Conservation (phyloP, 1,140 invertebrate species). For the Rhyacophila brunnea region DNA sequence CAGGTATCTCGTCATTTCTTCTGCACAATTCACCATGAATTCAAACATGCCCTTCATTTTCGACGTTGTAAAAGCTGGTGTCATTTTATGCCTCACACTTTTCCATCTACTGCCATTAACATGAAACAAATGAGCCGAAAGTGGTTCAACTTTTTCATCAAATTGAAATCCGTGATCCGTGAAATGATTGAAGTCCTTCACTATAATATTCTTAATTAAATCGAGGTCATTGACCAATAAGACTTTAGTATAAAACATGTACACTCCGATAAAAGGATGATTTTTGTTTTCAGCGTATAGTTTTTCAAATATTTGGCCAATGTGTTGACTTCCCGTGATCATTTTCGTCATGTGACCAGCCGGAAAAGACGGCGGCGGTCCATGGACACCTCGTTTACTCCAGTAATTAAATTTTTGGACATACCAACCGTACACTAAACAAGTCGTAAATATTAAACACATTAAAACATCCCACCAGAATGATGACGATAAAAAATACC, state of each 20-base stretch:
- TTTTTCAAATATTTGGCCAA: conserved; percentile 41
- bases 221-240: conserved; percentile 43
- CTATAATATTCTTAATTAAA: conserved; percentile 51
- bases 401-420: conserved; percentile 35
- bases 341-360: conserved; percentile 52
- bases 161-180: conserved; percentile 40
- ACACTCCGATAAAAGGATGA: conserved; percentile 46
- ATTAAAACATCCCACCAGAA: too few species aligned
- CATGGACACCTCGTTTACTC: conserved; percentile 43
- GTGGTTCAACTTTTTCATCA: conserved; percentile 52
- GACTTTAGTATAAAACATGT: conserved; percentile 45
- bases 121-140: conserved; percentile 53
- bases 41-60: conserved; percentile 53
- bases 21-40: conserved; percentile 13
- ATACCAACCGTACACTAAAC: too few species aligned
- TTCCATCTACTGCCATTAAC: conserved; percentile 56
- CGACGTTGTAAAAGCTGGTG: conserved; percentile 55
- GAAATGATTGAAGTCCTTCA: conserved; percentile 60
- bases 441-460: too few species aligned
- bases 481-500: too few species aligned
- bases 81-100: conserved; percentile 49
- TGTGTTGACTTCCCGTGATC: conserved; percentile 41
- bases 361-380: conserved; percentile 38
- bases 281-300: conserved; percentile 44
- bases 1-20: conserved; percentile 20